Base-by-base conservation (phyloP, 2,888 invertebrate genomes). In the Sesia bembeciformis region DNA sequence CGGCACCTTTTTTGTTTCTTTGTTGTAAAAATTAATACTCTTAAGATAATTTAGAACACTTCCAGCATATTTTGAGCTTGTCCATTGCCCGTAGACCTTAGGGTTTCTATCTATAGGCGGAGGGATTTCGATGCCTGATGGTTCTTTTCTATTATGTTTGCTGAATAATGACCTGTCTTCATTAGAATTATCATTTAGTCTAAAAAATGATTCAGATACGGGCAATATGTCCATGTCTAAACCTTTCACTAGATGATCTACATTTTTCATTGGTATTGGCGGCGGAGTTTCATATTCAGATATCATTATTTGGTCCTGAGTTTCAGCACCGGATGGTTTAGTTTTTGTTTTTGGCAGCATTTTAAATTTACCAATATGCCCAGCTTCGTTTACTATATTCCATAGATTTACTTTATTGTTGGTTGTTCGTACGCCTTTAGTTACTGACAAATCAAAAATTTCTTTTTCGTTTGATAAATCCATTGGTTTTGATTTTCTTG, bases 21-120 rank as follows among this genome's bases (percentile, higher is more conserved):
- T 75, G 4, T 70, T 66, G 49, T 77, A 67, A 51, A 72, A 70
- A 55, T 83, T 81, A 1, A 78, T 78, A 56, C 67, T 80, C 71
- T 84, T 86, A 0, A 89, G 61, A 62, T 84, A 84, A 68, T 84
- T 81, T 58, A 87, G 69, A 39, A 87, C 85, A 55, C 63, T 81
- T 1, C 78, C 78, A 6, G 84, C 84, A 64, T 81, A 85, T 62
- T 79, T 82, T 1, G 84, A 78, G 62, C 78, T 77, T 4, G 80
- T 78, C 84, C 84, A 84, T 59, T 85, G 84, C 3, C 83, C 83
- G 55, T 81, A 84, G 5, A 80, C 76, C 60, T 78, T 78, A 5
- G 63, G 62, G 58, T 77, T 70, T 54, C 67, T 68, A 40, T 67
- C 61, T 4, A 64, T 51, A 0, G 79, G 75, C 23, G 84, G 84